These are phyloP conservation scores for human (Homo sapiens) DNA, from an alignment of 2,113 vertebrate species.

Conservation along the genomic window GRCh38 chr6:139927501-139928000, in stretches of 20 bases:
- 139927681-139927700: neutral
- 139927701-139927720: neutral
- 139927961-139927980: neutral
- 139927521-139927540: neutral
- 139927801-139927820: neutral
- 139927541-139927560: neutral
- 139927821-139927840: neutral
- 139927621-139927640: neutral
- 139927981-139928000: neutral
- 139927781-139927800: neutral
- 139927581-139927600: neutral
- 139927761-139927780: neutral
- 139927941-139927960: neutral
- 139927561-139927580: neutral
- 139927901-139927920: neutral
- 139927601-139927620: neutral
- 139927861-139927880: rapidly evolving
- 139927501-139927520: neutral
- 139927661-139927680: neutral
- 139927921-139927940: neutral
- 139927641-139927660: neutral
- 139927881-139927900: neutral
- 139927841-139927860: neutral
- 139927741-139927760: neutral
- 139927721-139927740: neutral